Evolutionary conservation across 2,888 invertebrate genomes (phyloP), one percentile per base, ranked within the genome.

Genomic region (Drosophila suboccidentalis): DNA sequence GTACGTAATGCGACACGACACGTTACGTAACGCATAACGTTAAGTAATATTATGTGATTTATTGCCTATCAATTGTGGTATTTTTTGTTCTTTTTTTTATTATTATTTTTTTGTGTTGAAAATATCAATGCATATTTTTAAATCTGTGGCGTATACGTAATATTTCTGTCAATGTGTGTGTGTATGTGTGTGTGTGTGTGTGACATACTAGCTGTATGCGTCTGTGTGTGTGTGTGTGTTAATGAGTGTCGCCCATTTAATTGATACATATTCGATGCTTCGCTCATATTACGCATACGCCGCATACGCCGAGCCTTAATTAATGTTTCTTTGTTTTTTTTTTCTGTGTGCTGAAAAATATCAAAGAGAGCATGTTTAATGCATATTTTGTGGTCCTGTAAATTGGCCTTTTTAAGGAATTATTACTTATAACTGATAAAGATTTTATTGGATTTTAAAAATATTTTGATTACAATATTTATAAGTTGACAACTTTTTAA

Each of bases 1-100:
- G 87, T 87, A 89, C 59, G 87, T 81, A 77, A 58, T 54, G 49
- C 59, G 3, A 2, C 6, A 85, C 57, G 89, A 49, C 43, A 34
- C 17, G 50, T 29, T 29, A 41, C 53, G 53, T 44, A 36, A n/a
- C 39, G 58, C 43, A 22, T 51, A 17, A 17, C 58, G 47, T 34
- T 4, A 32, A 15, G 15, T 26, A 32, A 10, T 26, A 9, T 51
- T 26, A 3, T 44, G 53, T 62, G 44, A 44, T 13, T 46, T 11
- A 49, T 44, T 39, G 34, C 38, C 46, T 11, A 55, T 50, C 34
- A 34, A 66, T 46, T 49, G 54, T 53, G 47, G 8, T 50, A 17
- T 55, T 59, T 22, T 22, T 5, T 26, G 15, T n/a, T 15, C 15
- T 34, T 57, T 29, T 19, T 39, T 38, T 15, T 36, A 4, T 4